Base-by-base conservation (phyloP, 2,888 invertebrate genomes). In the Netelia virgata region DNA sequence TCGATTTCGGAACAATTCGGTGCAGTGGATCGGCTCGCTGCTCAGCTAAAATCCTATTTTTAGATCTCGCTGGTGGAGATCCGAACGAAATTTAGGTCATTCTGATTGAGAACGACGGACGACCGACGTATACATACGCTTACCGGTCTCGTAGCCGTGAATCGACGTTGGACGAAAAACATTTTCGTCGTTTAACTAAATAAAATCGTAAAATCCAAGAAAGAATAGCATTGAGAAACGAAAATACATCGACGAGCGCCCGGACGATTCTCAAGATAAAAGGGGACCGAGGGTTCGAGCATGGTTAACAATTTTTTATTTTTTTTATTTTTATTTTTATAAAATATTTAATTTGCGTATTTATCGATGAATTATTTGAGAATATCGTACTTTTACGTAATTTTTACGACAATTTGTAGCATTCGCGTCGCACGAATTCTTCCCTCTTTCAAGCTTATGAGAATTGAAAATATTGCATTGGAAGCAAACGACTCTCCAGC, bases 1-100 rank as follows among this genome's bases (percentile, higher is more conserved):
- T 64, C 80, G 66, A 55, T 64, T 57, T 64, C 41, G 20, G n/a
- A 20, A 75, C 70, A 20, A 59, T 61, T 63, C 43, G 20, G 10
- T 72, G 72, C 50, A 23, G 23, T 20, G 16, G 36, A 59, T 59
- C 43, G 43, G 57, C n/a, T 50, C 50, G 20, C 1, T 41, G 50
- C 64, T 20, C 18, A 50, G 47, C 23, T 61, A 16, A 69, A 50
- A 59, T 57, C 23, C 55, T 55, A 18, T 76, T 76, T 66, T 43
- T 57, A 16, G 55, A 23, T 36, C 9, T 16, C 28, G 20, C n/a
- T 23, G 11, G 20, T 14, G 43, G 47, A 8, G 11, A 14, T 61
- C 28, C 3, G 0, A 28, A 28, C 28, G 28, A 61, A 28, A 61
- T 61, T 9, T 74, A 8, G 74, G 63, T 74, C 36, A 47, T 43